phyloP scores from a whole-genome alignment of 2,113 vertebrate species.

The Elephantulus edwardii region DNA sequence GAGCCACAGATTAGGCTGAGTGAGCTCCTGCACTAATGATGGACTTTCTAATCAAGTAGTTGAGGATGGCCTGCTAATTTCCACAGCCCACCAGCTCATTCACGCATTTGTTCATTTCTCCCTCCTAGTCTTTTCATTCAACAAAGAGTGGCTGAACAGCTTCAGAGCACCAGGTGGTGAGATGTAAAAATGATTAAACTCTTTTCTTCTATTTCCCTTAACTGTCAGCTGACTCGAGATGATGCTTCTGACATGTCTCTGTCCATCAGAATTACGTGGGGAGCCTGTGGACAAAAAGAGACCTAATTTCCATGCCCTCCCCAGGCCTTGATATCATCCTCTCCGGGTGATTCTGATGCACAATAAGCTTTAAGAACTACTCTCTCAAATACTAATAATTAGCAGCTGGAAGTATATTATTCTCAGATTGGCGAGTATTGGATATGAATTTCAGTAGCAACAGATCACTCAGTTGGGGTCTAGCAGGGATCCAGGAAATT shows the following conservation, averaged over 20 bases:
- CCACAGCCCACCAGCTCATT: background rate
- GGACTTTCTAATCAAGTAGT: background rate
- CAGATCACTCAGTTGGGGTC: background rate
- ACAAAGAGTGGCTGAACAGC: background rate
- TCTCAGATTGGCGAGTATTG: background rate
- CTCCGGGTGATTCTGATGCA: background rate
- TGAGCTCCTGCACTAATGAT: background rate
- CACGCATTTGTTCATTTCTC: background rate
- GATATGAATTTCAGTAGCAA: background rate
- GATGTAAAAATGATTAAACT: background rate
- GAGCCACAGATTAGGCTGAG: background rate
- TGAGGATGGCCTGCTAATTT: background rate
- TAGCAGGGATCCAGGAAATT: background rate
- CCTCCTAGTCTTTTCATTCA: background rate
- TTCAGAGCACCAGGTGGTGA: background rate
- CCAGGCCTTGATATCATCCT: background rate
- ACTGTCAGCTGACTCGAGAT: background rate
- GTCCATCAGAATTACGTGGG: background rate
- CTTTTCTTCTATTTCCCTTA: background rate
- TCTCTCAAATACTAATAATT: background rate
- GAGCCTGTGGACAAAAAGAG: background rate
- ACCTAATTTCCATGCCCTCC: background rate
- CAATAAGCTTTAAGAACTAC: background rate
- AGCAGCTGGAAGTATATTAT: background rate
- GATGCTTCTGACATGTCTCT: background rate